Evolutionary conservation across 2,888 invertebrate genomes (phyloP).

Genomic region (Hofmannophila pseudospretella): DNA sequence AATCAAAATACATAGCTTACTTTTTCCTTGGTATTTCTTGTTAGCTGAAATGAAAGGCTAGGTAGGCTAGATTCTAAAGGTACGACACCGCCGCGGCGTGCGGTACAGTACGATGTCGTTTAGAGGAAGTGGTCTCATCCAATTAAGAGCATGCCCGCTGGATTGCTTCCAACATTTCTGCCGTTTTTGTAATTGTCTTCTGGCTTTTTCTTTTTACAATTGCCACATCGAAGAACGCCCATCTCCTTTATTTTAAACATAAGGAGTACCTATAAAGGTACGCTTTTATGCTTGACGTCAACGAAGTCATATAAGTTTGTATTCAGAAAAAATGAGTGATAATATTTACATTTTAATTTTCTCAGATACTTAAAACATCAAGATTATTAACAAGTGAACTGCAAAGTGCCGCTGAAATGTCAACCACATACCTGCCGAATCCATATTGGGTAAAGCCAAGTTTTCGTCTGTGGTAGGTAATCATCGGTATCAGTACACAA

Average conservation of each 20-base stretch:
- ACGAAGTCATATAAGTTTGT: no score
- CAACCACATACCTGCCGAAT: no score
- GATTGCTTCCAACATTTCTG: slow-evolving; percentile 68
- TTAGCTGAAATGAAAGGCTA: slow-evolving; percentile 39
- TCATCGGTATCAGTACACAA: slow-evolving; percentile 25
- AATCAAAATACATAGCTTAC: no score
- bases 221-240: slow-evolving; percentile 31
- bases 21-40: no score
- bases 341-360: no score
- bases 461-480: slow-evolving; percentile 1
- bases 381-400: no score
- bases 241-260: slow-evolving; percentile 32
- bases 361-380: no score
- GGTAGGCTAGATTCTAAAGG: slow-evolving; percentile 19
- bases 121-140: slow-evolving; percentile 73
- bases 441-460: background rate
- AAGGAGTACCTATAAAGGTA: no score
- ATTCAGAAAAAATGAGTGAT: no score
- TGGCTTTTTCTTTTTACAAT: slow-evolving; percentile 49
- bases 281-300: slow-evolving; percentile 6
- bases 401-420: no score
- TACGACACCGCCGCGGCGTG: slow-evolving; percentile 20
- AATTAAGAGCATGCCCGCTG: slow-evolving; percentile 70
- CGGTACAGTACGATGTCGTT: slow-evolving; percentile 49
- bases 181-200: slow-evolving; percentile 68